Conservation (phyloP, 1,140 invertebrate genomes). For the Lordiphosa clarofinis region DNA sequence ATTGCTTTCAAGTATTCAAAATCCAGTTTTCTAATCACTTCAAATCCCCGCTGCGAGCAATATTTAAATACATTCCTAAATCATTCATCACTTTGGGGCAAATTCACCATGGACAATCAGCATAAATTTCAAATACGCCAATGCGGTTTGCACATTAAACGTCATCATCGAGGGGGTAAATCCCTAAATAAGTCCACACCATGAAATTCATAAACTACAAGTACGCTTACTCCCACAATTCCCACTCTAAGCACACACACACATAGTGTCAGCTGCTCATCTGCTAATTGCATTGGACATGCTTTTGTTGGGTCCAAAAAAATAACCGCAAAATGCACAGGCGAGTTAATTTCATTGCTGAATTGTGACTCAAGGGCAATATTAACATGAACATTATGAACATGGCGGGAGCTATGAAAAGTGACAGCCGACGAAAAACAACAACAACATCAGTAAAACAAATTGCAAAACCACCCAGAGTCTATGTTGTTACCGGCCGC, state of each 20-base stretch:
- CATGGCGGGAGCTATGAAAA: constrained; percentile 50
- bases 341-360: constrained; percentile 67
- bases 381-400: constrained; percentile 77
- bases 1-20: no score
- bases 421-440: constrained; percentile 55
- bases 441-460: constrained; percentile 47
- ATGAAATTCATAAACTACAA: constrained; percentile 49
- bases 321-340: constrained; percentile 23
- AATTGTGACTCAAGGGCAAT: constrained; percentile 75
- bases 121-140: constrained; percentile 11
- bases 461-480: constrained; percentile 31
- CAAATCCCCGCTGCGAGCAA: no score
- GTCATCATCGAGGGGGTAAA: constrained; percentile 23
- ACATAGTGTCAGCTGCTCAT: constrained; percentile 13
- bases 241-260: constrained; percentile 9
- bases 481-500: constrained; percentile 8
- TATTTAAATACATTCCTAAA: no score
- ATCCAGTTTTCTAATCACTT: no score
- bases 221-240: constrained; percentile 31
- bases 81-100: background rate
- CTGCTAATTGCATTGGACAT: constrained; percentile 63
- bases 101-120: constrained; percentile 1
- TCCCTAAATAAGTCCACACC: constrained; percentile 29
- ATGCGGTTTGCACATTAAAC: no score
- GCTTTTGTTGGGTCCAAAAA: constrained; percentile 28